Evolutionary conservation across 2,888 invertebrate species (phyloP).

Genomic region (Pheosia tremula): DNA sequence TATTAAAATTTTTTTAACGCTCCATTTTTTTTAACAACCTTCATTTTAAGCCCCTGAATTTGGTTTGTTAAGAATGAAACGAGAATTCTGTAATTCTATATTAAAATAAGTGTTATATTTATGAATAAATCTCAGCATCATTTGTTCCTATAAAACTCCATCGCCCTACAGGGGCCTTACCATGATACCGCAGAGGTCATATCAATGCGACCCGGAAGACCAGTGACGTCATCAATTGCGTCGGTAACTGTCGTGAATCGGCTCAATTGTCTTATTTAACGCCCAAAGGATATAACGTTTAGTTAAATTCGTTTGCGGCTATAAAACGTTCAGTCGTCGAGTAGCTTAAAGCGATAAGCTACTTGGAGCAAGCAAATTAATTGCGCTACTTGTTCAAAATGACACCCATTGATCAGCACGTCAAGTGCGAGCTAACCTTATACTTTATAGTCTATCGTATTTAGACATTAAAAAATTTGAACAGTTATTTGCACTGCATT

Average conservation of each 20-base stretch:
- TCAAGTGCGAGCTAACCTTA: no score
- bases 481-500: no score
- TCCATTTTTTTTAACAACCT: no score
- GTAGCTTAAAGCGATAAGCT: background rate
- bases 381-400: background rate
- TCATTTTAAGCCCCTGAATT: no score
- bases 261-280: background rate
- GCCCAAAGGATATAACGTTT: constrained; percentile 1
- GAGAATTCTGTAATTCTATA: no score
- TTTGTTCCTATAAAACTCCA: constrained; percentile 10
- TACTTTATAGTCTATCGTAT: no score
- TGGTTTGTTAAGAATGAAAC: no score
- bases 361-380: background rate
- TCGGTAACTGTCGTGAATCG: constrained; percentile 3
- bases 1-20: no score
- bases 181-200: constrained; percentile 12
- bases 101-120: no score
- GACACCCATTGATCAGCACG: no score
- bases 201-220: constrained; percentile 22
- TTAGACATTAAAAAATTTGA: no score
- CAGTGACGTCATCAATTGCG: constrained; percentile 3
- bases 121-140: constrained; percentile 11
- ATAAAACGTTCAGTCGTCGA: background rate
- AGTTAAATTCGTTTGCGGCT: background rate
- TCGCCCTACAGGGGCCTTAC: background rate